These are phyloP conservation scores for Micromussa lordhowensis DNA, from an alignment of 92 coral and sea anemone genomes.

Conservation along the genomic window DNA sequence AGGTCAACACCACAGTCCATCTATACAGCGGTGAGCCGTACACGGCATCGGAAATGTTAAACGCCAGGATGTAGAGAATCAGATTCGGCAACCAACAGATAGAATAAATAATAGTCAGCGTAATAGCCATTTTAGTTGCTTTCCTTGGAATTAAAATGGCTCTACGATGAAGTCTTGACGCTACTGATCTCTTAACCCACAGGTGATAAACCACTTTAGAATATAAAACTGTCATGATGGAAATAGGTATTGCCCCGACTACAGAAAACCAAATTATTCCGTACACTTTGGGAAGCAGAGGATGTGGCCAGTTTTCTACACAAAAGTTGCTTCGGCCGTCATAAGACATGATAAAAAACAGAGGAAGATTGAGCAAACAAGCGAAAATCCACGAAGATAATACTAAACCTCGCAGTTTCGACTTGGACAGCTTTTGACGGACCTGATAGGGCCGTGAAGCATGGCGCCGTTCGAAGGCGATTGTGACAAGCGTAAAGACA, in stretches of 20 bases:
- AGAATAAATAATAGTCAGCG: constrained; percentile 55
- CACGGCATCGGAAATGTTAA: constrained; percentile 37
- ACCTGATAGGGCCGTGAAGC: constrained; percentile 38
- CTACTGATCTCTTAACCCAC: constrained; percentile 32
- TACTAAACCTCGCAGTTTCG: constrained; percentile 35
- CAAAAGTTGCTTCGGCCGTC: constrained; percentile 47
- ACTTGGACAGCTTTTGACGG: neutral
- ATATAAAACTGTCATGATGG: constrained; percentile 42
- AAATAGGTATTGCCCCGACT: constrained; percentile 48
- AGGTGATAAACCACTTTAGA: constrained; percentile 48
- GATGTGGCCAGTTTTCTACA: constrained; percentile 49
- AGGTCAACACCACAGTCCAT: constrained; percentile 50
- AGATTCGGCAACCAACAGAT: constrained; percentile 71
- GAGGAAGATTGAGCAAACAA: constrained; percentile 46
- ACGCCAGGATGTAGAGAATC: constrained; percentile 58
- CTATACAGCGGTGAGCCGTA: constrained; percentile 55
- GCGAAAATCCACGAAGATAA: constrained; percentile 57
- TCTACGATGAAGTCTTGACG: constrained; percentile 17
- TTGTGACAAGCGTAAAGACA: constrained; percentile 49
- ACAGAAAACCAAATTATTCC: constrained; percentile 56
- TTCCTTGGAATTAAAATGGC: constrained; percentile 42
- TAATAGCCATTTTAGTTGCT: constrained; percentile 56
- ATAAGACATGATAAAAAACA: constrained; percentile 55
- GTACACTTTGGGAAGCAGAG: constrained; percentile 46
- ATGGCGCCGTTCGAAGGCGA: constrained; percentile 65